phyloP scores from a whole-genome alignment of 2,797 vertebrate species.

The Eremophila alpestris region DNA sequence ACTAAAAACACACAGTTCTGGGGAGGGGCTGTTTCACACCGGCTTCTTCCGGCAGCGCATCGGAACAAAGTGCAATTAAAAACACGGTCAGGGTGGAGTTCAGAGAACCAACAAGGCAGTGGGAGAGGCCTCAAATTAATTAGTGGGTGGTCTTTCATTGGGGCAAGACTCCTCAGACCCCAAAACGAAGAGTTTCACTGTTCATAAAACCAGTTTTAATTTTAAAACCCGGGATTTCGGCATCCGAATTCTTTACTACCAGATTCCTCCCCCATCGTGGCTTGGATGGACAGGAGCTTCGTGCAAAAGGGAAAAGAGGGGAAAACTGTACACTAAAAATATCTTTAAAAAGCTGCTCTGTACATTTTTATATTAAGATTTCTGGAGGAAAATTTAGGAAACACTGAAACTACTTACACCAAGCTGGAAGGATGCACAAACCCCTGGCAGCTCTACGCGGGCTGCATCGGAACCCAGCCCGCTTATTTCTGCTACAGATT shows the following conservation, averaged over 20 bases:
- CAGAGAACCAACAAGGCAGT: not conserved
- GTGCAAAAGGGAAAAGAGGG: not conserved
- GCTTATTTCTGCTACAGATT: slow-evolving; percentile 49
- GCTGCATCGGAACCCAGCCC: not conserved
- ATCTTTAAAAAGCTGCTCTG: not conserved
- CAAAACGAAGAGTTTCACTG: fast-evolving
- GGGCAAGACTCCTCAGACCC: not conserved
- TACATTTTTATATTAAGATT: slow-evolving; percentile 10
- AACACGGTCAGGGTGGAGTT: not conserved
- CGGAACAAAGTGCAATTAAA: slow-evolving; percentile 28
- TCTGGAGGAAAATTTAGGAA: not conserved
- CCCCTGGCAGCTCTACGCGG: not conserved
- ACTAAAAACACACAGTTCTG: not conserved
- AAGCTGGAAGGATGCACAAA: not conserved
- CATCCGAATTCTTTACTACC: not conserved
- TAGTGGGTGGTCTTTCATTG: not conserved
- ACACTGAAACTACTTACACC: not conserved
- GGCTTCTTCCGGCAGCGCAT: not conserved
- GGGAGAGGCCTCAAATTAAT: not conserved
- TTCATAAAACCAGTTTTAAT: not conserved
- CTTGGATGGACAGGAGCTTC: not conserved
- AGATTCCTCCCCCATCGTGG: not conserved
- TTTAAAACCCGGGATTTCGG: not conserved
- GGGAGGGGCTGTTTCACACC: not conserved
- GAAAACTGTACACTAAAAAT: not conserved